Percentiles rank a stretch among this genome's conserved stretches.
These are phyloP conservation scores for Gymnoscopelus microlampas DNA, from an alignment of 2,797 vertebrate genomes.

Conservation along the genomic window DNA sequence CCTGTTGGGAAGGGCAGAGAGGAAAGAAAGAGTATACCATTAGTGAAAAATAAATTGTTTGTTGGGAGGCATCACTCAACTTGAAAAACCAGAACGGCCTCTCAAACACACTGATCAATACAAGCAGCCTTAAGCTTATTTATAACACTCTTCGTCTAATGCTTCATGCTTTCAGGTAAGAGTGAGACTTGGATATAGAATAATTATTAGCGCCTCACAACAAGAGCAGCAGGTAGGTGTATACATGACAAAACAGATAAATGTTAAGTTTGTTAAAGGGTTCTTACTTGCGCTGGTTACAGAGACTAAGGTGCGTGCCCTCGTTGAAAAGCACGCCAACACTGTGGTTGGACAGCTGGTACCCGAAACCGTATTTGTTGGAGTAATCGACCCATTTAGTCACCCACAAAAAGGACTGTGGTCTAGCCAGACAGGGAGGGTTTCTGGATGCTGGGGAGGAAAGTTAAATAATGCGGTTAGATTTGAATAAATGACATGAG, in stretches of 20 bases:
- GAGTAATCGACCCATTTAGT: slow-evolving; percentile 99
- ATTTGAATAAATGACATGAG: neutral
- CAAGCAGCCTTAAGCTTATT: no score
- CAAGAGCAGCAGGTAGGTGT: neutral
- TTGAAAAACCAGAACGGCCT: neutral
- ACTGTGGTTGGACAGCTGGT: slow-evolving; percentile 94
- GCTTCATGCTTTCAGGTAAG: no score
- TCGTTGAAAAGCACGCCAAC: slow-evolving; percentile 97
- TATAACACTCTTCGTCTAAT: no score
- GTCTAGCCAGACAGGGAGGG: slow-evolving; percentile 88
- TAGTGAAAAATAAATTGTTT: neutral
- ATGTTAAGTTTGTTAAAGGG: rapidly evolving
- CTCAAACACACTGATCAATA: no score
- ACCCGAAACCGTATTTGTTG: slow-evolving; percentile 98
- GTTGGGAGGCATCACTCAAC: no score
- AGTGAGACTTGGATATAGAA: no score
- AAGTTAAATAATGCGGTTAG: neutral
- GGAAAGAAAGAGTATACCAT: neutral
- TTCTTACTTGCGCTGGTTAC: slow-evolving; percentile 89
- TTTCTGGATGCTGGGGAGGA: slow-evolving; percentile 86
- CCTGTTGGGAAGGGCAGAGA: slow-evolving; percentile 68
- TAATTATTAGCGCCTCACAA: neutral
- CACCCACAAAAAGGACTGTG: slow-evolving; percentile 94
- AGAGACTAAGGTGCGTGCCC: slow-evolving; percentile 93
- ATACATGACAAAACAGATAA: slow-evolving; percentile 4